Evolutionary conservation across 2,113 vertebrate species (phyloP), one percentile per base, ranked within the genome.

Genomic region (Aphyosemion australe): DNA sequence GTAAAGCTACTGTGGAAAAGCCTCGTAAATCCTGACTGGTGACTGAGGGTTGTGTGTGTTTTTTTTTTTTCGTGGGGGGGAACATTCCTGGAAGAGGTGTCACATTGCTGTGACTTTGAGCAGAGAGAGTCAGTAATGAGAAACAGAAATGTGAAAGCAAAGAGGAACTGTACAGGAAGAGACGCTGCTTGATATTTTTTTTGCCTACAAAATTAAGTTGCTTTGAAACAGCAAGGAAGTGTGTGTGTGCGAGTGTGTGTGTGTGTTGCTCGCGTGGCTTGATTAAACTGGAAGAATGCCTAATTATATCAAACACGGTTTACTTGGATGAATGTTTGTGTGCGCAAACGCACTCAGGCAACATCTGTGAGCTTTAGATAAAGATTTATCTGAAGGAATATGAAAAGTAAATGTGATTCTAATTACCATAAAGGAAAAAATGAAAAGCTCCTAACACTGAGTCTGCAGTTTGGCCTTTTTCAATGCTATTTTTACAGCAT

Each of bases 281-380:
- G 80, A 87, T 77, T 83, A 83, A 84, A 83, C 78, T 87, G 85
- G 83, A 85, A 79, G 78, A 82, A 67, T 70, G 83, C 83, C 83
- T 79, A 87, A 87, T 87, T 85, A 82, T 76, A 26, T 26, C 76
- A 76, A 80, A 69, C 76, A 46, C 46, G 57, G 65, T 72, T 74
- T 59, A 65, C 73, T 66, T 46, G 51, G 50, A 46, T 80, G 76
- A 63, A 63, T 69, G 61, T 77, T 41, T 79, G 61, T 69, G 57
- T 54, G 67, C 78, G 71, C 71, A 84, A 86, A 84, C 64, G 64
- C 74, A 65, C 57, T 12, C 50, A 20, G 79, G 75, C 82, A 65
- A 79, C 65, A 76, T 83, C 82, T 88, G 87, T 56, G 58, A 68
- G 73, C 59, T 72, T 82, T 31, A 82, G 84, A 87, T 86, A 85